A percentile compares a stretch with the other conserved stretches of the same genome.
Conservation (phyloP, 2,888 invertebrate species). For the Mamestra brassicae region DNA sequence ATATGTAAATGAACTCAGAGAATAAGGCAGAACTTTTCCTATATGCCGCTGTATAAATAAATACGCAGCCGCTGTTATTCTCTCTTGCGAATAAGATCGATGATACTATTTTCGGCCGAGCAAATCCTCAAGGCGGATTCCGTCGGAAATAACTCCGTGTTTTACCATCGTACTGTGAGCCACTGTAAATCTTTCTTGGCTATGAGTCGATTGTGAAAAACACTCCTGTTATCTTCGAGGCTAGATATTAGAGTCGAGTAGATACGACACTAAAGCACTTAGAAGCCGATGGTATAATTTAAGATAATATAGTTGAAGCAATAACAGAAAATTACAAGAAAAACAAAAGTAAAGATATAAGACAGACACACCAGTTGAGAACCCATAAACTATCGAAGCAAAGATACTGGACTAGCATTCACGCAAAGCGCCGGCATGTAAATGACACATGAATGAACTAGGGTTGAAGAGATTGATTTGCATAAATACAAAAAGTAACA, state of each 20-base stretch:
- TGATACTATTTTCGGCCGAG: constrained; percentile 88
- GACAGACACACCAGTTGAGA: constrained; percentile 63
- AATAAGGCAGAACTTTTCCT: constrained; percentile 76
- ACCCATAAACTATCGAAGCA: constrained; percentile 51
- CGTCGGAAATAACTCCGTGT: constrained; percentile 87
- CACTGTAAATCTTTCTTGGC: constrained; percentile 85
- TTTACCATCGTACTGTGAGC: constrained; percentile 80
- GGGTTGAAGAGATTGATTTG: constrained; percentile 65
- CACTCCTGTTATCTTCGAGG: constrained; percentile 76
- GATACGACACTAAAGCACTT: constrained; percentile 72
- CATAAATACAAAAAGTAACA: constrained; percentile 65
- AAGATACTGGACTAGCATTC: constrained; percentile 54
- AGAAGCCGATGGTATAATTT: constrained; percentile 67
- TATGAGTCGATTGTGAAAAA: constrained; percentile 84
- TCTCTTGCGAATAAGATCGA: constrained; percentile 86
- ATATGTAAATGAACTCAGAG: constrained; percentile 76
- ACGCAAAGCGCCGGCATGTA: constrained; percentile 53
- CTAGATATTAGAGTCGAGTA: constrained; percentile 69
- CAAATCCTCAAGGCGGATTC: constrained; percentile 88
- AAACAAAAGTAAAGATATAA: constrained; percentile 64
- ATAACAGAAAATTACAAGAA: constrained; percentile 62
- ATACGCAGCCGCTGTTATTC: constrained; percentile 82
- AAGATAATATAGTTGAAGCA: constrained; percentile 70
- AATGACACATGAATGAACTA: constrained; percentile 73
- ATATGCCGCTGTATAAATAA: constrained; percentile 81